These are phyloP conservation scores for Erpornis zantholeuca DNA, from an alignment of 2,113 vertebrate species.

Conservation along the genomic window DNA sequence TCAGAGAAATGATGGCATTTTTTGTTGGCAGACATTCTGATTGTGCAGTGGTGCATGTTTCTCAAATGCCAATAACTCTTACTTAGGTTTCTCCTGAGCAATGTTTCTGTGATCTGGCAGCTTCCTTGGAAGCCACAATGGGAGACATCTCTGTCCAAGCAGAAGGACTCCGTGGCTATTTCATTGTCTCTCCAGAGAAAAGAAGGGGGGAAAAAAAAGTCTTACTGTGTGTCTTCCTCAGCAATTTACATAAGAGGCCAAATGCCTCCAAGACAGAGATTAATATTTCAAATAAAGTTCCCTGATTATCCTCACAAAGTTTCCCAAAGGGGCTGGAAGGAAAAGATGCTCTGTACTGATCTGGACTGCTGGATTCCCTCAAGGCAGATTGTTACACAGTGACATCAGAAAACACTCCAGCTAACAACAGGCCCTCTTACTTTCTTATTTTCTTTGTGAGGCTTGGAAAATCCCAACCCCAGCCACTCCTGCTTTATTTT, in stretches of 20 bases:
- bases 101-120: not conserved
- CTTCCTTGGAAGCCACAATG: not conserved
- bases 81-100: not conserved
- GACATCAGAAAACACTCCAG: not conserved
- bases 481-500: conserved; percentile 44
- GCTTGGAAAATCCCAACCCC: not conserved
- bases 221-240: not conserved
- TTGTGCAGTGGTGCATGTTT: not conserved
- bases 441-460: conserved; percentile 15
- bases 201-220: accelerated
- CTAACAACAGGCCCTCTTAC: conserved; percentile 1
- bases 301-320: not conserved
- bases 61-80: not conserved
- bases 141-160: not conserved
- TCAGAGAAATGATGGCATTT: not conserved
- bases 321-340: not conserved
- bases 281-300: not conserved
- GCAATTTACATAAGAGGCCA: not conserved
- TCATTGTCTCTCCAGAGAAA: not conserved
- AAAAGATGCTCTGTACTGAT: not conserved
- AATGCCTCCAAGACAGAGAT: not conserved
- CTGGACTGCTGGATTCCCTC: not conserved
- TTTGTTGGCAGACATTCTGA: not conserved
- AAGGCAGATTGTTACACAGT: not conserved
- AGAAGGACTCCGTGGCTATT: not conserved